Conservation (phyloP, 2,113 vertebrate species). For the Scalopus aquaticus region DNA sequence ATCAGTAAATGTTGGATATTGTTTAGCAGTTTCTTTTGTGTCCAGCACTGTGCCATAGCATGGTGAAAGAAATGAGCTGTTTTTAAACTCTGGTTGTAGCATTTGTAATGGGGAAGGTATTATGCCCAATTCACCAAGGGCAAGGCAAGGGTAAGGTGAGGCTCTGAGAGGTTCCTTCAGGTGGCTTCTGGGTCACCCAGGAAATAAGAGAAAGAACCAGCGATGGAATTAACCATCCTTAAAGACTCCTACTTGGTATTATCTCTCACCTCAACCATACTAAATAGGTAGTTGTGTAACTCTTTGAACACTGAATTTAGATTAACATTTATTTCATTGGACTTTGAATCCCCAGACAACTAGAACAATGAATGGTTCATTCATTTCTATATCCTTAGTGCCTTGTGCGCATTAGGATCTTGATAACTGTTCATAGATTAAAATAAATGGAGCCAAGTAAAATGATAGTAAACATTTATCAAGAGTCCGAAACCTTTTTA, state of each 20-base stretch:
- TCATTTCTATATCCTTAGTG: background rate
- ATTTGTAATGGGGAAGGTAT: background rate
- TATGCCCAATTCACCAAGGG: background rate
- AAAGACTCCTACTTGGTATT: background rate
- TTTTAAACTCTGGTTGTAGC: constrained; percentile 4
- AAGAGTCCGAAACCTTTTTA: background rate
- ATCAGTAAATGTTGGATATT: background rate
- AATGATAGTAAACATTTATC: background rate
- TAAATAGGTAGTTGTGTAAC: background rate
- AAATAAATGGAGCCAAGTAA: background rate
- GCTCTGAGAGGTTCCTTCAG: background rate
- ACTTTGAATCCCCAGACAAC: background rate
- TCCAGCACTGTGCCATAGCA: background rate
- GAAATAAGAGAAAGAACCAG: constrained; percentile 15
- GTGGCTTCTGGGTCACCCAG: background rate
- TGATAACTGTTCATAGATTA: background rate
- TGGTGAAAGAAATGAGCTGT: constrained; percentile 21
- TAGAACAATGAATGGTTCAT: background rate
- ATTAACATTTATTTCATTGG: background rate
- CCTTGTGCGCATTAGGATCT: background rate
- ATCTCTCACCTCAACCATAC: background rate
- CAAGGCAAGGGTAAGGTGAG: background rate
- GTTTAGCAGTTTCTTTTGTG: constrained; percentile 9
- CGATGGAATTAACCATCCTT: background rate
- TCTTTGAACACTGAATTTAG: constrained; percentile 18